These are phyloP conservation scores for Pharmacophagus antenor DNA, from an alignment of 2,888 invertebrate species.

Conservation along the genomic window DNA sequence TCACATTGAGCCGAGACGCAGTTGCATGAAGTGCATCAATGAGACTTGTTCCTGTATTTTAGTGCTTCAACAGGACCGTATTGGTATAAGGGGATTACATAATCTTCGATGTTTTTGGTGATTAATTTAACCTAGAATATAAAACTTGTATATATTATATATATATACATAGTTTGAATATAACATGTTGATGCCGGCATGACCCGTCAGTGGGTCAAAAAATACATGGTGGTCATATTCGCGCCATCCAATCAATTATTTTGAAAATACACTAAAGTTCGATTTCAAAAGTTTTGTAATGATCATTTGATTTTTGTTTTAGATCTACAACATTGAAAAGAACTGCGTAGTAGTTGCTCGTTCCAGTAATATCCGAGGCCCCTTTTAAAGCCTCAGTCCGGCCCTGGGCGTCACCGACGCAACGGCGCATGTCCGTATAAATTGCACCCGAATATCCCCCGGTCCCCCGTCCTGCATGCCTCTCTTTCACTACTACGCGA, in stretches of 20 bases:
- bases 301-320: too few species aligned
- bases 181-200: too few species aligned
- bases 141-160: background rate
- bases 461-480: slow-evolving; percentile 10
- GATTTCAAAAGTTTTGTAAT: too few species aligned
- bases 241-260: too few species aligned
- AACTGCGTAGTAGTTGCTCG: background rate
- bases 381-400: background rate
- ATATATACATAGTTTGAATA: too few species aligned
- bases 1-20: slow-evolving; percentile 29
- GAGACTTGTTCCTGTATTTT: slow-evolving; percentile 41
- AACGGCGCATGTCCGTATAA: slow-evolving; percentile 74
- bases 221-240: too few species aligned
- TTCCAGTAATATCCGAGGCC: background rate
- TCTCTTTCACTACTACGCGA: slow-evolving; percentile 18
- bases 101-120: background rate
- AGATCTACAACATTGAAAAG: too few species aligned
- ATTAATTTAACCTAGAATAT: background rate
- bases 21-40: slow-evolving; percentile 36
- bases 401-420: slow-evolving; percentile 70
- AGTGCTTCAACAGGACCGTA: slow-evolving; percentile 1
- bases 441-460: slow-evolving; percentile 33
- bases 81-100: background rate
- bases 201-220: too few species aligned
- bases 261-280: too few species aligned